Percentiles rank a stretch among this genome's conserved stretches.
These are phyloP conservation scores for Sinopyrophorus schimmeli DNA, from an alignment of 2,888 invertebrate species.

Conservation along the genomic window DNA sequence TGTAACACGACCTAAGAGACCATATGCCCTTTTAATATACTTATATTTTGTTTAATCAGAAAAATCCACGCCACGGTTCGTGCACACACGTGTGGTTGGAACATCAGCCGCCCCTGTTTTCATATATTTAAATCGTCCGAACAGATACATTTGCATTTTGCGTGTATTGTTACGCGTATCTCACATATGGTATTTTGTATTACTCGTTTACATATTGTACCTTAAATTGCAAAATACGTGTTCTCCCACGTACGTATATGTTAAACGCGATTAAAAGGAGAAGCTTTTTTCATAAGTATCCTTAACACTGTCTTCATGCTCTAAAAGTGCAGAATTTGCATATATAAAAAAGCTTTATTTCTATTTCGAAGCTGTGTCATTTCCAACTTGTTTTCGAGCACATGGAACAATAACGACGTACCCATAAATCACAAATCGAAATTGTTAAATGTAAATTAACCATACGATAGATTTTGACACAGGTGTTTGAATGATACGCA, in stretches of 20 bases:
- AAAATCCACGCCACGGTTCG: constrained; percentile 44
- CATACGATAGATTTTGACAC: constrained; percentile 27
- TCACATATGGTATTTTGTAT: constrained; percentile 45
- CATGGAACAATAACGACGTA: constrained; percentile 2
- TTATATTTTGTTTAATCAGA: constrained; percentile 47
- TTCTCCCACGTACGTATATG: neutral
- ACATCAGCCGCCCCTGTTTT: constrained; percentile 47
- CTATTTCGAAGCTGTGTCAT: neutral
- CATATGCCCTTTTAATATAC: constrained; percentile 48
- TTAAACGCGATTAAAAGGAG: constrained; percentile 2
- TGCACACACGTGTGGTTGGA: constrained; percentile 48
- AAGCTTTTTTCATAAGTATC: neutral
- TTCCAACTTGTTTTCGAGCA: neutral
- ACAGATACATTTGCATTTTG: constrained; percentile 50
- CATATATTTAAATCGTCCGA: constrained; percentile 51
- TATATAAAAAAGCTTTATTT: neutral
- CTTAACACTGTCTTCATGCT: neutral
- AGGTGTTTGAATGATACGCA: constrained; percentile 29
- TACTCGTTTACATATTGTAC: constrained; percentile 36
- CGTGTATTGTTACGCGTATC: constrained; percentile 41
- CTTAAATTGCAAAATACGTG: constrained; percentile 17
- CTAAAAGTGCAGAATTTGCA: no score
- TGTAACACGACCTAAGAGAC: constrained; percentile 29
- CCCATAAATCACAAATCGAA: constrained; percentile 14
- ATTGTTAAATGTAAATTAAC: constrained; percentile 24